These are phyloP conservation scores for Chelonia mydas DNA, from an alignment of 2,797 vertebrate genomes.

Conservation along the genomic window DNA sequence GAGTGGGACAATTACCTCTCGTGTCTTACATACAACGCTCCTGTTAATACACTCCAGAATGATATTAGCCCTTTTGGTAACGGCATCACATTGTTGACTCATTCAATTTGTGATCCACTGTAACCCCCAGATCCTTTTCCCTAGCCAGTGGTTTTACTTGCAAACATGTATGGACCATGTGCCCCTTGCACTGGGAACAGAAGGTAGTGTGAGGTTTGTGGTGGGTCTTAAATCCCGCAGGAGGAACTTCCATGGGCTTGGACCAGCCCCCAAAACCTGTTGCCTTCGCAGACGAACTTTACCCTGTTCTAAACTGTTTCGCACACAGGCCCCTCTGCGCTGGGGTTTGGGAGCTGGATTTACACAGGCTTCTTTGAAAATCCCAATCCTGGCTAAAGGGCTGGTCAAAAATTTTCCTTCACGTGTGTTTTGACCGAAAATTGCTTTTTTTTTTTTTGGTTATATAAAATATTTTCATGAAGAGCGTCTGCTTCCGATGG, in stretches of 20 bases:
- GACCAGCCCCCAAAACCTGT: background rate
- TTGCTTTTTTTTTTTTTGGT: too few species aligned
- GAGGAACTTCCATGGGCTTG: background rate
- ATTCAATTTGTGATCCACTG: too few species aligned
- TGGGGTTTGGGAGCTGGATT: background rate
- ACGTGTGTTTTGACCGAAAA: fast-evolving
- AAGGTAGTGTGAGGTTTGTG: background rate
- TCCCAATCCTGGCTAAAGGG: too few species aligned
- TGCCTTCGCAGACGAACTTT: fast-evolving
- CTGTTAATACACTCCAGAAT: too few species aligned
- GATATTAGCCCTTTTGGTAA: too few species aligned
- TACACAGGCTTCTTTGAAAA: too few species aligned
- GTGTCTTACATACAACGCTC: fast-evolving
- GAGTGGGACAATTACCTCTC: fast-evolving
- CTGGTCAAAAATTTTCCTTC: too few species aligned
- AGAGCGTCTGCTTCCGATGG: fast-evolving
- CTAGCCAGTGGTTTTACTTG: background rate
- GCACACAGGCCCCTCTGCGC: fast-evolving
- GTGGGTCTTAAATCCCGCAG: background rate
- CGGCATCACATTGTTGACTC: too few species aligned
- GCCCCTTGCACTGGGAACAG: fast-evolving
- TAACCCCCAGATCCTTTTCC: too few species aligned
- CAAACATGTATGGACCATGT: background rate
- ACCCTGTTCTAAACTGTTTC: background rate
- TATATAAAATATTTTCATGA: too few species aligned